These are phyloP conservation scores for Beris chalybata DNA, from an alignment of 2,888 invertebrate genomes.

Conservation along the genomic window DNA sequence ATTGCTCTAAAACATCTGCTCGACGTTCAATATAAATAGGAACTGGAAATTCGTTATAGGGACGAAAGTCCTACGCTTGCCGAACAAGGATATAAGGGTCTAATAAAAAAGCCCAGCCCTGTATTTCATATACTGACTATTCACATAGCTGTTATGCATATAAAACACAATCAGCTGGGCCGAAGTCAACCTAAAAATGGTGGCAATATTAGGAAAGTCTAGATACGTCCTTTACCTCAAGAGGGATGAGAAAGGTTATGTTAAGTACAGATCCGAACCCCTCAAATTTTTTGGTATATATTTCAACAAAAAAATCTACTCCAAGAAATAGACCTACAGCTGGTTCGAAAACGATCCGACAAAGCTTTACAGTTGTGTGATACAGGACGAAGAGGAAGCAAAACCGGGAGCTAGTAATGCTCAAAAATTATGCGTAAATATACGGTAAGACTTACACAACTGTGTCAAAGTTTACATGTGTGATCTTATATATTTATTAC, in stretches of 20 bases:
- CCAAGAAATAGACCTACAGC: not conserved
- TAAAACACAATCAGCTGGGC: slow-evolving; percentile 30
- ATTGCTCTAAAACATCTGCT: slow-evolving; percentile 8
- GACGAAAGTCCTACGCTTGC: slow-evolving; percentile 26
- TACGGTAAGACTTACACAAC: too few relatives aligned
- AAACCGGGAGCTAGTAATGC: too few relatives aligned
- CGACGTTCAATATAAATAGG: slow-evolving; percentile 20
- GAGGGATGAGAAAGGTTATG: too few relatives aligned
- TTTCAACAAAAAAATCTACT: not conserved
- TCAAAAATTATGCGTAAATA: too few relatives aligned
- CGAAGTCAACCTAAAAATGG: slow-evolving; percentile 7
- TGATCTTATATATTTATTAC: too few relatives aligned
- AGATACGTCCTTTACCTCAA: too few relatives aligned
- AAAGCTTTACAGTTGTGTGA: not conserved
- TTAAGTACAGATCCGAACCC: too few relatives aligned
- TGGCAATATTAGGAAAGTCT: too few relatives aligned
- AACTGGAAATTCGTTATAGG: slow-evolving; percentile 19
- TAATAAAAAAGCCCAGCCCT: slow-evolving; percentile 9
- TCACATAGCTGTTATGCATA: not conserved
- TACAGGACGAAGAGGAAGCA: not conserved
- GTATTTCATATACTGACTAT: not conserved
- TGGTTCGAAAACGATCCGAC: slow-evolving; percentile 6
- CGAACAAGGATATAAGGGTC: not conserved
- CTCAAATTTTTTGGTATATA: not conserved
- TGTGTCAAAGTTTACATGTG: too few relatives aligned